These are phyloP conservation scores for Hyperopisus bebe DNA, from an alignment of 2,113 vertebrate species.

Conservation along the genomic window DNA sequence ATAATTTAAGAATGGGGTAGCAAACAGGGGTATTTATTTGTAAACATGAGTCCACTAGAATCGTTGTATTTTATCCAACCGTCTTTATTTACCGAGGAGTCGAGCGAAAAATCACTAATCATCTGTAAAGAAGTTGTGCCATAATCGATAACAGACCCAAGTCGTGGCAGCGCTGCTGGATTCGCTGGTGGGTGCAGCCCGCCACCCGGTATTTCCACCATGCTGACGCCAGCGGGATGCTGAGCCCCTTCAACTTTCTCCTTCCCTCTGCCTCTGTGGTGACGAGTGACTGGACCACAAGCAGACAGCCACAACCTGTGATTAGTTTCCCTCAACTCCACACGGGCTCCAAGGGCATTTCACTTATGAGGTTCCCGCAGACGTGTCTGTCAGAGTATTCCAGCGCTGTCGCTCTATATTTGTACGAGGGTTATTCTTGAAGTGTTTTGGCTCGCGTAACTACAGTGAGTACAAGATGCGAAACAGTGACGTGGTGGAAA, in stretches of 20 bases:
- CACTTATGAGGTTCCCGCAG: not conserved
- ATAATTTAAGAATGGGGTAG: not conserved
- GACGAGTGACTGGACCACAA: not conserved
- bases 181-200: conserved; percentile 8
- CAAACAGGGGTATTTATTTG: not conserved
- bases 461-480: not conserved
- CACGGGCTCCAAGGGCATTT: not conserved
- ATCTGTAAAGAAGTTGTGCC: conserved; percentile 36
- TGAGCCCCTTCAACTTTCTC: not conserved
- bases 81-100: not conserved
- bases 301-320: conserved; percentile 14
- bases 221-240: conserved; percentile 25
- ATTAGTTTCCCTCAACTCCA: not conserved
- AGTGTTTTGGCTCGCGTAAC: not conserved
- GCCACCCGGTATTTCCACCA: conserved; percentile 11
- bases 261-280: conserved; percentile 6
- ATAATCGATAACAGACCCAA: conserved; percentile 59
- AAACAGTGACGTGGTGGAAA: not conserved
- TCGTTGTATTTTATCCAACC: not conserved
- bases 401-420: not conserved
- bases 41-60: not conserved
- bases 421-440: not conserved
- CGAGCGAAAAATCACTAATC: conserved; percentile 46
- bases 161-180: not conserved
- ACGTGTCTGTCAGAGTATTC: not conserved